Percentiles rank a stretch among this genome's conserved stretches.
These are phyloP conservation scores for Saccostrea cuccullata DNA, from an alignment of 1,140 invertebrate species.

Conservation along the genomic window DNA sequence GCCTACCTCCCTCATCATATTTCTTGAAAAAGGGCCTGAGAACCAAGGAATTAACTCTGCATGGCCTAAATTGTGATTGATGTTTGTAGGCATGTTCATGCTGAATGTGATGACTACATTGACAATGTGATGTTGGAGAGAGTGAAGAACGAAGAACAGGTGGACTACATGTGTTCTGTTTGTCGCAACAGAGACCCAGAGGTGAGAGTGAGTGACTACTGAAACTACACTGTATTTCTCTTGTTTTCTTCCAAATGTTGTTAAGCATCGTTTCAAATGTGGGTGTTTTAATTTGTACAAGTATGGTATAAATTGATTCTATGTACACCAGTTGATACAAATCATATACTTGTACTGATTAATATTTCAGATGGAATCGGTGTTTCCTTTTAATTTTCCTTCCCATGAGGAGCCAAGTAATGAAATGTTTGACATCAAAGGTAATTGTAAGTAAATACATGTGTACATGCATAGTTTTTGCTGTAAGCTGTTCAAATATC, in stretches of 20 bases:
- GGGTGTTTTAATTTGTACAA: too few species aligned
- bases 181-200: constrained; percentile 84
- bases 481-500: too few species aligned
- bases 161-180: constrained; percentile 92
- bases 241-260: too few species aligned
- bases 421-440: constrained; percentile 31
- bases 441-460: not conserved
- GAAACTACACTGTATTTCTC: too few species aligned
- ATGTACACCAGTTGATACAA: not conserved
- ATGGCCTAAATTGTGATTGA: constrained; percentile 51
- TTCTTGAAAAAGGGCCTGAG: too few species aligned
- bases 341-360: not conserved
- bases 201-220: constrained; percentile 43
- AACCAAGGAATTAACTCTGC: too few species aligned
- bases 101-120: constrained; percentile 93
- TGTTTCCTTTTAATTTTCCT: constrained; percentile 26
- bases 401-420: constrained; percentile 15
- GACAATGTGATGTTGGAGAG: constrained; percentile 86
- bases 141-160: constrained; percentile 88
- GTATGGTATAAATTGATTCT: too few species aligned
- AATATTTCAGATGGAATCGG: not conserved
- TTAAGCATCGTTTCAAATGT: too few species aligned
- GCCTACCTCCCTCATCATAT: too few species aligned
- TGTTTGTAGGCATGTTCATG: constrained; percentile 90
- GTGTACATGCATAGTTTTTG: not conserved